phyloP scores from a whole-genome alignment of 2,113 vertebrate genomes.

The Tringa solitaria region DNA sequence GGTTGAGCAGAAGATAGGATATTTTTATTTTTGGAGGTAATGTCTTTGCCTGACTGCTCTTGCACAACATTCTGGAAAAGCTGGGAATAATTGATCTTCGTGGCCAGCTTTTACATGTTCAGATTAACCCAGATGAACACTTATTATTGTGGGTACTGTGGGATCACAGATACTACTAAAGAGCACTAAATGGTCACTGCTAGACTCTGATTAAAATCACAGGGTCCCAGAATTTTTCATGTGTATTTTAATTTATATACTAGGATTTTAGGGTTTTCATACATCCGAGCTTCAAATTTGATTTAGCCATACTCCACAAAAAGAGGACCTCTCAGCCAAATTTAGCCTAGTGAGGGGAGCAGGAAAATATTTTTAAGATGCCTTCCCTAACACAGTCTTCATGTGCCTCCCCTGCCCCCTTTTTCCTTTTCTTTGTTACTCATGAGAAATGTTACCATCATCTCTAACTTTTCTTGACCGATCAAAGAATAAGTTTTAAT shows the following conservation, averaged over 20 bases:
- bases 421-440: neutral
- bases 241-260: neutral
- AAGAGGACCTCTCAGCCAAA: conserved; percentile 4
- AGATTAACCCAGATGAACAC: neutral
- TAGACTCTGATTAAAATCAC: neutral
- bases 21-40: conserved; percentile 11
- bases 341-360: neutral
- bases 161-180: neutral
- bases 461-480: neutral
- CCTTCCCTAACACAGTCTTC: neutral
- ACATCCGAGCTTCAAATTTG: neutral
- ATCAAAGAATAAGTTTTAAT: neutral
- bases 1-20: neutral
- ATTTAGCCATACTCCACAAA: neutral
- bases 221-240: neutral
- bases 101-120: conserved; percentile 4
- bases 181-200: neutral
- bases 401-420: neutral
- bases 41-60: neutral
- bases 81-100: neutral
- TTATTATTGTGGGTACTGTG: neutral
- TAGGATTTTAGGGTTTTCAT: neutral
- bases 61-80: neutral
- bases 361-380: neutral
- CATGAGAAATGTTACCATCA: neutral